Base-by-base conservation (phyloP, 2,888 invertebrate genomes). In the Frankliniella fusca region DNA sequence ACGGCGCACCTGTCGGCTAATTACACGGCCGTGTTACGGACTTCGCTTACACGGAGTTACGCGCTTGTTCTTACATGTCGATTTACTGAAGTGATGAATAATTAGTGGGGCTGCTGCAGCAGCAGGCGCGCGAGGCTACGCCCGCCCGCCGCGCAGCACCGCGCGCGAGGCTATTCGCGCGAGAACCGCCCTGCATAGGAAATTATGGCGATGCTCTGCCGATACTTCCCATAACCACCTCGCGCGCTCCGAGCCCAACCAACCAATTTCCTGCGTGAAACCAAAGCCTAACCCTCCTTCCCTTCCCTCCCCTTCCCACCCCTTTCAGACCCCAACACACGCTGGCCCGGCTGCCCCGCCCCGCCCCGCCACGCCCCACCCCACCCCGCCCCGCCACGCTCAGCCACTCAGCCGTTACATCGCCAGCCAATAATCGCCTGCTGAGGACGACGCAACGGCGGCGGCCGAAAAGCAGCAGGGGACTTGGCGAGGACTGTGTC, bases 221-320 rank as follows among this genome's bases (percentile, higher is more conserved):
- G 70, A 76, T 76, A 76, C 70, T 76, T 76, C 11, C 70, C 70
- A 76, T 23, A 76, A 76, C 70, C 54, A 54, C 54, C 54, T 20
- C 38, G 61, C 15, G 61, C 61, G 61, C 61, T 27, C 70, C 70
- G 12, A 76, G 12, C 70, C 70, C 70, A 27, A 76, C 70, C 70
- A 76, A 76, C 70, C 70, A 76, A 76, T 76, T 76, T 76, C 70
- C 70, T 76, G 70, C 61, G 61, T 61, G 23, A 76, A 76, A 76
- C 70, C 70, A 76, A 76, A 27, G 70, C 70, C 70, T 27, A 23
- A 23, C 70, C 70, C 70, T 54, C 54, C 54, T 20, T 54, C 1
- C 23, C 70, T 27, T 11, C 70, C 10, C 70, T 76, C 70, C 70
- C n/a, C 23, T 11, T 1, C 65, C n/a, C 65, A 15, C 18, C 54